These are phyloP conservation scores for Distichodus sexfasciatus DNA, from an alignment of 2,797 vertebrate species.

Conservation along the genomic window DNA sequence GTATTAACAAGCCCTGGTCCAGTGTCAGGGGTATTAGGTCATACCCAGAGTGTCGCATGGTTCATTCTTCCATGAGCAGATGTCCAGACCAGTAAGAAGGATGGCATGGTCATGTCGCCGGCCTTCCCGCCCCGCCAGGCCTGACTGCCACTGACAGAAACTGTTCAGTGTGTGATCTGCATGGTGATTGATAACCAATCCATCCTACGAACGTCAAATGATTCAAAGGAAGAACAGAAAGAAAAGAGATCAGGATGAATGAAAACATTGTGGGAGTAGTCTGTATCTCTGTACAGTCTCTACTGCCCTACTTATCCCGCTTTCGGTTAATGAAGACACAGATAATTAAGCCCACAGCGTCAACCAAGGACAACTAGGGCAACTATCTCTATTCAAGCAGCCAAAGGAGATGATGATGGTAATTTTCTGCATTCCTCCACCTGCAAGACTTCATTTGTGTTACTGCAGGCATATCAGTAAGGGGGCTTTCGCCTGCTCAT, in stretches of 20 bases:
- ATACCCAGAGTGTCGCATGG: slow-evolving; percentile 89
- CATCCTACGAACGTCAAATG: slow-evolving; percentile 69
- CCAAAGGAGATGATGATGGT: slow-evolving; percentile 21
- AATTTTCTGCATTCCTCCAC: slow-evolving; percentile 63
- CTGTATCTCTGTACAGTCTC: background rate
- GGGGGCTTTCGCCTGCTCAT: slow-evolving; percentile 50
- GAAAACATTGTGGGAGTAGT: background rate
- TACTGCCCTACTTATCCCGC: slow-evolving; percentile 24
- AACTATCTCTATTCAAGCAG: slow-evolving; percentile 14
- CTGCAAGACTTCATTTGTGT: slow-evolving; percentile 61
- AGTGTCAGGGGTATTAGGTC: background rate
- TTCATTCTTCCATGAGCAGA: slow-evolving; percentile 93
- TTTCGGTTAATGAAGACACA: slow-evolving; percentile 12
- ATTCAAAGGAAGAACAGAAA: background rate
- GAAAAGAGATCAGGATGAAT: background rate
- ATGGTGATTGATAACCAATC: slow-evolving; percentile 86
- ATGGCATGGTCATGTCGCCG: slow-evolving; percentile 87
- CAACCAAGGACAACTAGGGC: slow-evolving; percentile 27
- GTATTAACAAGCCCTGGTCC: too few relatives aligned
- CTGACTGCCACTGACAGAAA: slow-evolving; percentile 92
- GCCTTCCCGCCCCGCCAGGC: slow-evolving; percentile 78
- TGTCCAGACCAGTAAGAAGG: slow-evolving; percentile 87
- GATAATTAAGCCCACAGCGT: slow-evolving; percentile 30
- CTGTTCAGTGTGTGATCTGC: slow-evolving; percentile 89
- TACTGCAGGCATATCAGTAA: slow-evolving; percentile 67